phyloP scores from a whole-genome alignment of 1,140 invertebrate genomes.

The Drosophila ananassae region DNA sequence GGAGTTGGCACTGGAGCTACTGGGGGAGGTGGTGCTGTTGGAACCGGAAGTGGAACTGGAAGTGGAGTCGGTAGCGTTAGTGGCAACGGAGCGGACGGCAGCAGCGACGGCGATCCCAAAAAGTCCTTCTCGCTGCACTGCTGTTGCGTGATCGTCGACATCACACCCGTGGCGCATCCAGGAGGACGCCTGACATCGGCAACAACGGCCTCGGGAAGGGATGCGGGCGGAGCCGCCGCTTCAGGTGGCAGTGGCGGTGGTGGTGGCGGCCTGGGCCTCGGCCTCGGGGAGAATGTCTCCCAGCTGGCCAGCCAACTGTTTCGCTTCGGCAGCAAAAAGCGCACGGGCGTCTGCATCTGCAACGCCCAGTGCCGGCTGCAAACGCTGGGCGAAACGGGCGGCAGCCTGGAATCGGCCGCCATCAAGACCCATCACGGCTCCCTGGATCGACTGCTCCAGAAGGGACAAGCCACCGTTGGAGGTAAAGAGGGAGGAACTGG shows the following conservation, averaged over 20 bases:
- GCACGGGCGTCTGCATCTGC: slow-evolving; percentile 79
- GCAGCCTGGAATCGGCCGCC: slow-evolving; percentile 57
- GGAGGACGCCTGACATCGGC: slow-evolving; percentile 81
- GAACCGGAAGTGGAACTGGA: slow-evolving; percentile 10
- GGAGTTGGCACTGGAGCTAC: slow-evolving; percentile 1
- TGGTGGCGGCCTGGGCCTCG: slow-evolving; percentile 81
- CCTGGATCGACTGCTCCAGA: slow-evolving; percentile 74
- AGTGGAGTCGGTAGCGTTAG: slow-evolving; percentile 29
- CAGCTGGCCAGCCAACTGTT: slow-evolving; percentile 80
- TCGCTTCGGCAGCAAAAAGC: slow-evolving; percentile 81
- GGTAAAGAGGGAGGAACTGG: slow-evolving; percentile 22
- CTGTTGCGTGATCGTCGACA: slow-evolving; percentile 84
- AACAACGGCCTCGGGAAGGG: slow-evolving; percentile 84
- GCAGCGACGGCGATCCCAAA: slow-evolving; percentile 71
- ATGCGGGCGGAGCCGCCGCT: slow-evolving; percentile 68
- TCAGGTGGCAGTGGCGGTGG: slow-evolving; percentile 78
- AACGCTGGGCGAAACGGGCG: slow-evolving; percentile 56
- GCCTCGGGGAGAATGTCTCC: slow-evolving; percentile 77
- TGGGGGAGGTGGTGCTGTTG: slow-evolving; percentile 10
- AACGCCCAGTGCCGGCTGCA: slow-evolving; percentile 81
- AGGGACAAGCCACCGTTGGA: slow-evolving; percentile 14
- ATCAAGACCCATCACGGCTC: slow-evolving; percentile 81
- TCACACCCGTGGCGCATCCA: slow-evolving; percentile 83
- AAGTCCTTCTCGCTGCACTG: slow-evolving; percentile 84
- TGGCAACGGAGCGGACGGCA: slow-evolving; percentile 26